These are phyloP conservation scores for Plodia interpunctella DNA, from an alignment of 1,140 invertebrate genomes.

Conservation along the genomic window DNA sequence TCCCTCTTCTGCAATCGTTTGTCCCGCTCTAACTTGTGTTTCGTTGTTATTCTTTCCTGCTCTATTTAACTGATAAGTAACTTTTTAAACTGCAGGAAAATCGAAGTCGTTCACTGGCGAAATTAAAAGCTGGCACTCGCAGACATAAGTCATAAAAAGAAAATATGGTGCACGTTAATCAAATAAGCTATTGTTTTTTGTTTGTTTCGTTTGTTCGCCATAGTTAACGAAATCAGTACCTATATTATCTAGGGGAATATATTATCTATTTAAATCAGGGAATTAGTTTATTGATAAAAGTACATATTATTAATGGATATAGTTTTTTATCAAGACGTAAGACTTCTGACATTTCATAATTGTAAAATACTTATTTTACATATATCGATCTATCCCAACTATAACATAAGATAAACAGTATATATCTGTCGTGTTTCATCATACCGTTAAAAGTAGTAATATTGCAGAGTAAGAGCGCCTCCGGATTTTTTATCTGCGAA, in stretches of 20 bases:
- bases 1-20: constrained; percentile 55
- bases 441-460: constrained; percentile 12
- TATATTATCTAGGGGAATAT: too few species aligned
- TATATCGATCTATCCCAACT: too few species aligned
- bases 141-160: constrained; percentile 67
- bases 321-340: too few species aligned
- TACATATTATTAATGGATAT: too few species aligned
- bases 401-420: neutral
- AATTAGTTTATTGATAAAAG: too few species aligned
- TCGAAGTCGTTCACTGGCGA: constrained; percentile 63
- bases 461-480: constrained; percentile 19
- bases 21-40: constrained; percentile 34
- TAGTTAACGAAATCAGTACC: too few species aligned
- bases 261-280: too few species aligned
- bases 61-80: constrained; percentile 72
- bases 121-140: constrained; percentile 69
- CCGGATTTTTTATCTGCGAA: constrained; percentile 35
- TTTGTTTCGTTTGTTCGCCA: constrained; percentile 25
- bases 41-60: constrained; percentile 38
- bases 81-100: constrained; percentile 72
- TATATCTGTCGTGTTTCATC: constrained; percentile 17
- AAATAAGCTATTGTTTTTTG: constrained; percentile 35
- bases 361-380: too few species aligned
- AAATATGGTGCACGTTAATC: constrained; percentile 62
- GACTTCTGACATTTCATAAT: too few species aligned